Conservation (phyloP, 2,113 vertebrate genomes). For the Lutjanus erythropterus region DNA sequence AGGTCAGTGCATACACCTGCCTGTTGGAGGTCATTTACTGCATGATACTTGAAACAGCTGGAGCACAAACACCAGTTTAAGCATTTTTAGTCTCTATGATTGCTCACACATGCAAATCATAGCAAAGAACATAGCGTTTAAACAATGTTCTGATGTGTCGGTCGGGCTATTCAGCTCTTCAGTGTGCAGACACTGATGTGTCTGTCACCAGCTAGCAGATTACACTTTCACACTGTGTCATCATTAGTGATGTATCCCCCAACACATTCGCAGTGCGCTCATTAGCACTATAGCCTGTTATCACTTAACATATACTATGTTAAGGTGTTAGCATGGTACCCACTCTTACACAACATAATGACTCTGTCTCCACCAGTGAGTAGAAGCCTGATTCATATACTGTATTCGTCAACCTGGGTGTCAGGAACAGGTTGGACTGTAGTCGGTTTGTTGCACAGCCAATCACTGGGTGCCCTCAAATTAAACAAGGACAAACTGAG, state of each 20-base stretch:
- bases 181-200: background rate
- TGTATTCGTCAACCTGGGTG: background rate
- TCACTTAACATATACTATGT: background rate
- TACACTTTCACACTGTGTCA: background rate
- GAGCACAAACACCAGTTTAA: background rate
- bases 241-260: background rate
- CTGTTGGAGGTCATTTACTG: background rate
- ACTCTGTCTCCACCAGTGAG: background rate
- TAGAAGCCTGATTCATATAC: background rate
- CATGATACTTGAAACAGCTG: background rate
- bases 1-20: conserved; percentile 85
- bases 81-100: background rate
- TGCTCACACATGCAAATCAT: background rate
- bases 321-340: background rate
- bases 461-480: background rate
- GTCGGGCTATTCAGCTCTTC: background rate
- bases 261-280: background rate
- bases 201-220: background rate
- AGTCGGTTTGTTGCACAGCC: background rate
- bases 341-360: background rate
- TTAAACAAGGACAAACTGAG: background rate
- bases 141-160: background rate
- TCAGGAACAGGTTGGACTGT: background rate
- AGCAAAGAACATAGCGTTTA: background rate
- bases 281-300: background rate